Conservation (phyloP, 2,797 vertebrate species). For the Petrocephalus schoutedeni region DNA sequence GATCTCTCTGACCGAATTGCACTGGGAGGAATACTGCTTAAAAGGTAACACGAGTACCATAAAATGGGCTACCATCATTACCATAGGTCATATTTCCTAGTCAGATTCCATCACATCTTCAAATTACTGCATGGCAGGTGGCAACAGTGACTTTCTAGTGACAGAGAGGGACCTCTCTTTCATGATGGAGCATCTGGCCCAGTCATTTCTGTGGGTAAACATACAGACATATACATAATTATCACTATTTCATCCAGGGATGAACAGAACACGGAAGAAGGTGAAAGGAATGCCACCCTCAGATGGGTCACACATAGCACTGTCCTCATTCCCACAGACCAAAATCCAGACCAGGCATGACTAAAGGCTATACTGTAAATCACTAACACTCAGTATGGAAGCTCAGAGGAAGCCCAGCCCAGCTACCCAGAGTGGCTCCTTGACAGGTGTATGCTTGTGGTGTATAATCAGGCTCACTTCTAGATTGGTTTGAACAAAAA, state of each 20-base stretch:
- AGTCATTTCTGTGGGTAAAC: not conserved
- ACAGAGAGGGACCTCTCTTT: not conserved
- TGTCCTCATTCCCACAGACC: not conserved
- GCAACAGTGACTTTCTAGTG: not conserved
- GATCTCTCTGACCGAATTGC: conserved; percentile 34
- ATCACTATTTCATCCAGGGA: not conserved
- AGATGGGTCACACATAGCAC: not conserved
- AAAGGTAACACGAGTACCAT: conserved; percentile 30
- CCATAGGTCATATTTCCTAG: conserved; percentile 14
- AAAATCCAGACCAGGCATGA: not conserved
- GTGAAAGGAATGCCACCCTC: not conserved
- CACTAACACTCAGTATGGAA: not conserved
- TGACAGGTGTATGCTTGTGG: not conserved
- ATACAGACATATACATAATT: not conserved
- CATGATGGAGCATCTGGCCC: not conserved
- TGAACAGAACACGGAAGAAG: not conserved
- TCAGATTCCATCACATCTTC: not conserved
- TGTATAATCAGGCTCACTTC: not conserved
- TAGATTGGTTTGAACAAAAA: not conserved
- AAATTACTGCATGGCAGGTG: conserved; percentile 7
- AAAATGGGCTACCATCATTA: conserved; percentile 26
- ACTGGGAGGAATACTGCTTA: conserved; percentile 32
- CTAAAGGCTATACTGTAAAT: not conserved
- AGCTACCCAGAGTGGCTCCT: not conserved
- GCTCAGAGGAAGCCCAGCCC: not conserved